Percentiles rank a stretch among this genome's conserved stretches.
These are phyloP conservation scores for Leptobrachium ailaonicum DNA, from an alignment of 2,113 vertebrate species.

Conservation along the genomic window DNA sequence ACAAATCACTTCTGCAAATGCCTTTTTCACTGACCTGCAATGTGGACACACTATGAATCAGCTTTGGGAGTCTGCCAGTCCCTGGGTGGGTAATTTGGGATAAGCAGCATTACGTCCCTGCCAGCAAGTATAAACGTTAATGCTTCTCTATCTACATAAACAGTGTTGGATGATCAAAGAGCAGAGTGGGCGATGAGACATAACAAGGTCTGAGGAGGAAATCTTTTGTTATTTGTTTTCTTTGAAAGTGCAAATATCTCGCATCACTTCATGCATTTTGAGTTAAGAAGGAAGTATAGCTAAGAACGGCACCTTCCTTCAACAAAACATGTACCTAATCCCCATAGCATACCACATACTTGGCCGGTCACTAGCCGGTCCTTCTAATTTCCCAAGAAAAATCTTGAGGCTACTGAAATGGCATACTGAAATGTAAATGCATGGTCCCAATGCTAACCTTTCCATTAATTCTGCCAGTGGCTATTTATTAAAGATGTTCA, in stretches of 20 bases:
- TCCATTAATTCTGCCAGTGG: not conserved
- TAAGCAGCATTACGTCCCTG: no score
- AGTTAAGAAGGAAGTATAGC: conserved; percentile 3
- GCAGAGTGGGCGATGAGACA: conserved; percentile 18
- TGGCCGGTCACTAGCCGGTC: not conserved
- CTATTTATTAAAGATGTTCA: not conserved
- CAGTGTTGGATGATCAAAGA: conserved; percentile 32
- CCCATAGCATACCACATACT: not conserved
- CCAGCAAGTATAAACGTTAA: no score
- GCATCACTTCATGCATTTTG: conserved; percentile 35
- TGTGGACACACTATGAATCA: no score
- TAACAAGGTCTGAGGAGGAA: conserved; percentile 25
- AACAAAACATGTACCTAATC: not conserved
- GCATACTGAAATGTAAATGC: not conserved
- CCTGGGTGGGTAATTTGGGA: no score
- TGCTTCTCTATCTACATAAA: not conserved
- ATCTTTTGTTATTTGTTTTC: conserved; percentile 36
- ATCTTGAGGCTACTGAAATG: not conserved
- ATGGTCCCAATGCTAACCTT: not conserved
- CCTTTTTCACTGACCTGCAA: no score
- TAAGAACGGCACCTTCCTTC: not conserved
- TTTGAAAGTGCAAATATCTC: conserved; percentile 44
- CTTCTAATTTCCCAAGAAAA: not conserved
- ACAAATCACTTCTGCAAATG: no score
- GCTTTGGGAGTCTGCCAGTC: no score